Evolutionary conservation across 2,888 invertebrate genomes (phyloP), one percentile per base, ranked within the genome.

Genomic region (Maniola hyperantus): DNA sequence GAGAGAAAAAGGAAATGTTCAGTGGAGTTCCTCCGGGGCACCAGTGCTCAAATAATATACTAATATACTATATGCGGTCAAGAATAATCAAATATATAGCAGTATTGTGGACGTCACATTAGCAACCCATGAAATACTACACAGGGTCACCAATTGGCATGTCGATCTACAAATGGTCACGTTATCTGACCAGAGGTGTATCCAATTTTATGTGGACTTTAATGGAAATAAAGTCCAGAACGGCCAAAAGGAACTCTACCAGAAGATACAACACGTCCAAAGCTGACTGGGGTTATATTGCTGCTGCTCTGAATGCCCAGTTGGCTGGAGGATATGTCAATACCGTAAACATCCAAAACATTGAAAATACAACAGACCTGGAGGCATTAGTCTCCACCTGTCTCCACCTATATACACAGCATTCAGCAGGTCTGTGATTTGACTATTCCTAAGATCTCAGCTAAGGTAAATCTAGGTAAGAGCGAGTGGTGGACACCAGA

Each of bases 61-160:
- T n/a, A n/a, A n/a, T n/a, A n/a, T n/a, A n/a, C n/a, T n/a, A n/a
- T n/a, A n/a, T n/a, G 20, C 33, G 1, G 20, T 34, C 2, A 39
- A 54, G 5, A 34, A 26, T 1, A 26, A 36, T 5, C 6, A 5
- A 15, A 7, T n/a, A 0, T 58, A 42, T 39, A 13, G 15, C 1
- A 64, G 64, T 10, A 57, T 57, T 7, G 54, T 64, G 4, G 64
- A 64, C n/a, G 15, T 46, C 6, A 64, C 63, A 2, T 33, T 26
- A 0, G 36, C 39, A 11, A 50, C 54, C 5, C n/a, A 11, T n/a
- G 10, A 18, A 13, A 10, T 54, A 4, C 8, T 50, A 6, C 10
- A 26, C 5, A 54, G 11, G n/a, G 34, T 34, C 6, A 18, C 5
- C 2, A 8, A 20, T 0, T 64, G 64, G 64, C 18, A 11, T 10